phyloP scores from a whole-genome alignment of 2,113 vertebrate species.

The Phrynosoma blainvillii region DNA sequence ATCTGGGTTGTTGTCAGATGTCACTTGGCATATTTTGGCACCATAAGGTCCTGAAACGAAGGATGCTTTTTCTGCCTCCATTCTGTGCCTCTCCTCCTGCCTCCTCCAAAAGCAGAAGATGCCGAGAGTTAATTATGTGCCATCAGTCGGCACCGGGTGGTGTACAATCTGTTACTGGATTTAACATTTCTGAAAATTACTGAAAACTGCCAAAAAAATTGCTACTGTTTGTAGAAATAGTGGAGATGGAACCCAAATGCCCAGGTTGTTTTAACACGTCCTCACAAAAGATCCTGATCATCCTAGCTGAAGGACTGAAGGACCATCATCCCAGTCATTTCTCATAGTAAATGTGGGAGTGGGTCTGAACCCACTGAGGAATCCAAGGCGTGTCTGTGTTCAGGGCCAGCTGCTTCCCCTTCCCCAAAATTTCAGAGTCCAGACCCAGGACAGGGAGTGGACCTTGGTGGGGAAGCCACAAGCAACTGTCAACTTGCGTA shows the following conservation, averaged over 20 bases:
- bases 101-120: neutral
- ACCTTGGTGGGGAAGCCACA: too few relatives aligned
- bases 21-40: too few relatives aligned
- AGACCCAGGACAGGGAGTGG: too few relatives aligned
- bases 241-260: neutral
- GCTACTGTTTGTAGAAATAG: neutral
- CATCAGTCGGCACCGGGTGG: neutral
- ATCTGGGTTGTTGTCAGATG: too few relatives aligned
- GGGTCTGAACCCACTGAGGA: too few relatives aligned
- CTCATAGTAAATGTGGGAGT: neutral
- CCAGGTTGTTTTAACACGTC: neutral
- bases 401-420: too few relatives aligned
- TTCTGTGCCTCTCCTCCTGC: neutral
- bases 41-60: too few relatives aligned
- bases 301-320: neutral
- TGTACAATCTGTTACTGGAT: neutral
- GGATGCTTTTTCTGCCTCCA: neutral
- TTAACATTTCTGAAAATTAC: neutral
- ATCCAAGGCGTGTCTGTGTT: too few relatives aligned
- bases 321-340: neutral
- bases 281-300: neutral
- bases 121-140: neutral
- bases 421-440: too few relatives aligned
- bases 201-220: neutral
- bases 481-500: neutral